Evolutionary conservation across 2,797 vertebrate species (phyloP), one percentile per base, ranked within the genome.

Genomic region (Argentina silus): DNA sequence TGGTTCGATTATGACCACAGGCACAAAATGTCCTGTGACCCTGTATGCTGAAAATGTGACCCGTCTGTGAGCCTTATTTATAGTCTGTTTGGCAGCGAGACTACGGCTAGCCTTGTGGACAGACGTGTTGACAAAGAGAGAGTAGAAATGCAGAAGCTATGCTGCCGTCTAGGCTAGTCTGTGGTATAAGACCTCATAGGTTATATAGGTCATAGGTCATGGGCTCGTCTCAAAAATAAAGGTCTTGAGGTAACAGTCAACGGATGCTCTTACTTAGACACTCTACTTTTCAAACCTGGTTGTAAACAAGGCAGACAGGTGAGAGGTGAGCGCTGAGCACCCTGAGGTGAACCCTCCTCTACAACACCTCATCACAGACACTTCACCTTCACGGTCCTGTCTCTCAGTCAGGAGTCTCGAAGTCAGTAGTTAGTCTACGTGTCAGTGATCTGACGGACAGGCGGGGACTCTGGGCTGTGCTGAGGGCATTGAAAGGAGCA

Each of bases 341-440:
- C 67, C 71, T 23, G 7, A 61, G 61, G 59, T 65, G 62, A 65
- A 19, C 10, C 48, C 60, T 65, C 43, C n/a, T 19, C 23, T 36
- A 36, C 27, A 36, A 4, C 4, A 36, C 27, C 27, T 36, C 27
- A 2, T 36, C 27, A 36, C n/a, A n/a, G n/a, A 0, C 2, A 11
- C n/a, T 67, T 74, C 72, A 47, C 73, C 77, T 43, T 72, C 66
- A 74, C 68, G 53, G 3, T n/a, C 51, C 69, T 14, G 62, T 78
- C 72, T 57, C 50, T 60, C n/a, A 42, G 47, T 51, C 14, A 56
- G 17, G 55, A 23, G 61, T n/a, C n/a, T n/a, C n/a, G n/a, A n/a
- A n/a, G n/a, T n/a, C n/a, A 12, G 48, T n/a, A 53, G 66, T 48
- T 53, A 43, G 64, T 69, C 60, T 19, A 51, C 62, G 21, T 68